Conservation (phyloP, 2,113 vertebrate genomes). For the Sinocyclocheilus maitianheensis region DNA sequence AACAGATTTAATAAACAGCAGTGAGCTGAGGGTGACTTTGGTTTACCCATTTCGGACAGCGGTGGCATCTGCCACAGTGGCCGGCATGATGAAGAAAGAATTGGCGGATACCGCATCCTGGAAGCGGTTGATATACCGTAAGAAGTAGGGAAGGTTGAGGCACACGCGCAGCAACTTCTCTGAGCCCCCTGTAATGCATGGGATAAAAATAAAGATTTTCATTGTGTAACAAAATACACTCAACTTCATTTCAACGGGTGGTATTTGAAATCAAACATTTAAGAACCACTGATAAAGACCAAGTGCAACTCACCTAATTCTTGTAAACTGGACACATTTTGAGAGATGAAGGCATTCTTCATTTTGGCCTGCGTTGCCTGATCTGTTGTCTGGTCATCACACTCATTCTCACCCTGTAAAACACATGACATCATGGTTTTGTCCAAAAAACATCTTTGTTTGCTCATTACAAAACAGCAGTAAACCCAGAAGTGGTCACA, state of each 20-base stretch:
- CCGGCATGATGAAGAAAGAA: conserved; percentile 99
- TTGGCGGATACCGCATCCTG: conserved; percentile 97
- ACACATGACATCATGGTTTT: background rate
- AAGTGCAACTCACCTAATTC: conserved; percentile 85
- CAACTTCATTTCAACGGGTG: background rate
- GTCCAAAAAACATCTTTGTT: background rate
- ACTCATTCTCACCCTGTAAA: conserved; percentile 85
- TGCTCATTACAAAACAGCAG: background rate
- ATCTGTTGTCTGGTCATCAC: conserved; percentile 87
- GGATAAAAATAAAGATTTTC: background rate
- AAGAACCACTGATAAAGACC: background rate
- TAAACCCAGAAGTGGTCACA: background rate
- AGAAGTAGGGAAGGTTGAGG: conserved; percentile 96
- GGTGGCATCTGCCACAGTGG: conserved; percentile 95
- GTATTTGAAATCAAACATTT: background rate
- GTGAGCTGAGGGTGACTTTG: background rate
- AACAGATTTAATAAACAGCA: background rate
- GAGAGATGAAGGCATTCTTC: conserved; percentile 95
- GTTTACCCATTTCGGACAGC: conserved; percentile 95
- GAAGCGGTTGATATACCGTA: conserved; percentile 99
- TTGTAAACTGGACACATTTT: conserved; percentile 97
- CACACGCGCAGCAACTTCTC: conserved; percentile 96
- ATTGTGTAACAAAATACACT: background rate
- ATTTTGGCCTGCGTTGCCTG: conserved; percentile 89
- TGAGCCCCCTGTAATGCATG: conserved; percentile 83